These are phyloP conservation scores for Masticophis lateralis DNA, from an alignment of 2,797 vertebrate species.

Conservation along the genomic window DNA sequence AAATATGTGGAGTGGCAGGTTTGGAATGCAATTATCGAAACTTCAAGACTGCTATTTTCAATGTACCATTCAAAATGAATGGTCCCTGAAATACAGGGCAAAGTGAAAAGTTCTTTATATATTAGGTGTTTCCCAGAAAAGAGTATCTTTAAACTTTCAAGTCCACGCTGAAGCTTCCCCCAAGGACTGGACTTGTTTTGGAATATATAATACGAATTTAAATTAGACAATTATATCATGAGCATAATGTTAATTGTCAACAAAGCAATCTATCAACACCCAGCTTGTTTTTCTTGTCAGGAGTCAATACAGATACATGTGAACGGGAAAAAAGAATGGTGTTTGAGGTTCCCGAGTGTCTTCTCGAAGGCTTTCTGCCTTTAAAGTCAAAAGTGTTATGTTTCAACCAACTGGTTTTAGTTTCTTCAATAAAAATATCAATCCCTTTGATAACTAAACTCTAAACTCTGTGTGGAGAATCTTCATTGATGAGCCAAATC, in stretches of 20 bases:
- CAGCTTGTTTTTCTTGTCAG: neutral
- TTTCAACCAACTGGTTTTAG: neutral
- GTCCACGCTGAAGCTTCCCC: neutral
- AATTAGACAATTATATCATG: neutral
- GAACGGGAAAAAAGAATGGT: neutral
- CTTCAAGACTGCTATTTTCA: neutral
- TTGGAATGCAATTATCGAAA: neutral
- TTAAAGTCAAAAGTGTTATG: neutral
- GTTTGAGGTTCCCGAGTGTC: neutral
- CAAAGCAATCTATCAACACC: neutral
- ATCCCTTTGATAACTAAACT: neutral
- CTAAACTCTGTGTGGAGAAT: no score
- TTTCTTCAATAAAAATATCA: neutral
- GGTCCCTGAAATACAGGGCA: neutral
- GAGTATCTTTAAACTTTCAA: no score
- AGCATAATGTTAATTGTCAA: neutral
- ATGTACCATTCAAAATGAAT: slow-evolving; percentile 2
- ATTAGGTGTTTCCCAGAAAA: neutral
- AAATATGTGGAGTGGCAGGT: neutral
- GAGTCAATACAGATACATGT: neutral
- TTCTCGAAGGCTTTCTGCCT: neutral
- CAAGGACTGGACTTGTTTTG: neutral
- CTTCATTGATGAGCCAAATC: no score
- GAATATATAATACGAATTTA: neutral
- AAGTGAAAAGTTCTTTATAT: neutral